A percentile compares a stretch with the other conserved stretches of the same genome.
Evolutionary conservation across 1,140 invertebrate species (phyloP).

Genomic region (Trinorchestia longiramus): DNA sequence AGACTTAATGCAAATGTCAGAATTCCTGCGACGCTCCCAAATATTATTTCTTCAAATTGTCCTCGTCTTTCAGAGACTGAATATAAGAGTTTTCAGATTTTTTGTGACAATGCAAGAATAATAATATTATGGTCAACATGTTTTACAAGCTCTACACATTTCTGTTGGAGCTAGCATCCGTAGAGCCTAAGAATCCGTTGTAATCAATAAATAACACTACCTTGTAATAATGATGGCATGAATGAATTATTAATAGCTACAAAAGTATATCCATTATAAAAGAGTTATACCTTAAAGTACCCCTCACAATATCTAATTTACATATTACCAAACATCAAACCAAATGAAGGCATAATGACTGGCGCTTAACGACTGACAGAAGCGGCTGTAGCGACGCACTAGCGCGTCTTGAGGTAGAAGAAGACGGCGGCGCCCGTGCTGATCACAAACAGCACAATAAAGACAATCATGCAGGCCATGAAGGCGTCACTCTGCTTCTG

Average conservation of each 20-base stretch:
- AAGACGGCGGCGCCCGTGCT: slow-evolving; percentile 14
- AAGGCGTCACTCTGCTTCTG: slow-evolving; percentile 20
- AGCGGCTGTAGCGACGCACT: background rate
- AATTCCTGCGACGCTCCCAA: no score
- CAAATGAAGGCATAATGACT: background rate
- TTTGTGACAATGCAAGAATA: background rate
- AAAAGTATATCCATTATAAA: background rate
- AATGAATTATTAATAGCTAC: background rate
- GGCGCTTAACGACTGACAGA: background rate
- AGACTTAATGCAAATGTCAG: no score
- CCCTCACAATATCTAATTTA: background rate
- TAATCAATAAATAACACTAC: background rate
- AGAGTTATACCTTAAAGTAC: background rate
- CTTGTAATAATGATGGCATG: background rate
- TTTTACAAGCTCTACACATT: background rate
- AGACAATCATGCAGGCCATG: slow-evolving; percentile 51
- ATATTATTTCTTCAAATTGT: no score
- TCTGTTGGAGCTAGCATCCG: background rate
- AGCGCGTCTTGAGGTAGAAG: slow-evolving; percentile 46
- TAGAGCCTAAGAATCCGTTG: background rate
- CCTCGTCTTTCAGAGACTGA: no score
- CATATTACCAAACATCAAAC: background rate
- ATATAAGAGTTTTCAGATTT: no score
- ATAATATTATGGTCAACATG: background rate
- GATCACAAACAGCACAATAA: slow-evolving; percentile 22